Conservation (phyloP, 1,140 invertebrate species). For the Vanessa atalanta region DNA sequence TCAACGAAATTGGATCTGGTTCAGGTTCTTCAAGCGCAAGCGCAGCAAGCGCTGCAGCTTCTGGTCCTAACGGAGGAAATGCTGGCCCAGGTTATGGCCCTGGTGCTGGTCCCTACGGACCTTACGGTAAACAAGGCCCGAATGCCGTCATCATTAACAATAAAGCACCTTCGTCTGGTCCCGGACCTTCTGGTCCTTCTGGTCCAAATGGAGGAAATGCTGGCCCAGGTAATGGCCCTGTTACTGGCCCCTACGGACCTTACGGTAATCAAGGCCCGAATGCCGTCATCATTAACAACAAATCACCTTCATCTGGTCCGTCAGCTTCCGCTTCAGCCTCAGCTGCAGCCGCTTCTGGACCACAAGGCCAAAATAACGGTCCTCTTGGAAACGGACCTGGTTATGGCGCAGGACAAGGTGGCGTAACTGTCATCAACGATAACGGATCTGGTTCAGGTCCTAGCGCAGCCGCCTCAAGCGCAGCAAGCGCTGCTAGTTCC, state of each 20-base stretch:
- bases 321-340: neutral
- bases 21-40: neutral
- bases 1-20: neutral
- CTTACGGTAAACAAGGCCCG: no score
- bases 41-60: neutral
- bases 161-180: neutral
- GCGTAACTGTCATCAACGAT: neutral
- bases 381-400: neutral
- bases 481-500: neutral
- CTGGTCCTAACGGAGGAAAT: no score
- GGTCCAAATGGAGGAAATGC: neutral
- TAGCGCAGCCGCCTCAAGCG: neutral
- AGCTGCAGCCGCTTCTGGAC: conserved; percentile 1
- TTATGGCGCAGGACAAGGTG: neutral
- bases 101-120: no score
- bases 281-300: conserved; percentile 8
- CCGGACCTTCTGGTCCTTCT: no score
- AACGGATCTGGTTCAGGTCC: neutral
- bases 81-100: no score
- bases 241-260: neutral
- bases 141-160: no score
- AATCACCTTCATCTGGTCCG: conserved; percentile 2
- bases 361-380: neutral
- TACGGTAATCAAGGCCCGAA: conserved; percentile 7
- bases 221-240: conserved; percentile 1